Conservation (phyloP, 2,797 vertebrate genomes). For the Rousettus madagascariensis region DNA sequence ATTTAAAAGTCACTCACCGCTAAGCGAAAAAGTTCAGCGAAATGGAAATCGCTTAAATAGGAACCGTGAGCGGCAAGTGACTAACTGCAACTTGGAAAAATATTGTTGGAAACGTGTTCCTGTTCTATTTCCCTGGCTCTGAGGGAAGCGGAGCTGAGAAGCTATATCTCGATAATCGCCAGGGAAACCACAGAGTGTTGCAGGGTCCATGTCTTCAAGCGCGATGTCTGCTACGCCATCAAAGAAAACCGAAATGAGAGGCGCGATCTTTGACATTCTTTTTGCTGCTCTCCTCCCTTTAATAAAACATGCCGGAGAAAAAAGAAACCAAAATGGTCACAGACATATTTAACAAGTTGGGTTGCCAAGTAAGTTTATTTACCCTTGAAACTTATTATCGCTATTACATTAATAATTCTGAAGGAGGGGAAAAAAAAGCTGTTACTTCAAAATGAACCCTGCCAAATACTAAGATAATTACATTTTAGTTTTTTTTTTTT, state of each 20-base stretch:
- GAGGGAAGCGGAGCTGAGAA: not conserved
- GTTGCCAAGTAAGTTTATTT: not conserved
- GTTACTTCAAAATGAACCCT: not conserved
- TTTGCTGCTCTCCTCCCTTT: not conserved
- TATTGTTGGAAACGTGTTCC: not conserved
- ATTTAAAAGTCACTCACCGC: not conserved
- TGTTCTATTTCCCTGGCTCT: not conserved
- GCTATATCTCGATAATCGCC: not conserved
- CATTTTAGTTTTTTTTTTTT: not conserved
- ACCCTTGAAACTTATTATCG: not conserved
- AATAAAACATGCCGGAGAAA: not conserved
- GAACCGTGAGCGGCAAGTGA: not conserved
- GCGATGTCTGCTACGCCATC: accelerated
- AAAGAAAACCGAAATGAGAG: not conserved
- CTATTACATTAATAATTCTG: not conserved
- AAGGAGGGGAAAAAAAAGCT: not conserved
- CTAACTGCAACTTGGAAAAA: not conserved
- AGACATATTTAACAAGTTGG: not conserved
- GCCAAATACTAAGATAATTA: not conserved
- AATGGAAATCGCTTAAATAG: not conserved
- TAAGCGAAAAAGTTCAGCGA: not conserved
- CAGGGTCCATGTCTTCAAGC: not conserved
- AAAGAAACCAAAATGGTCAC: not conserved
- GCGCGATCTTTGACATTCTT: accelerated
- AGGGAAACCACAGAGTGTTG: not conserved